Percentiles rank a stretch among this genome's conserved stretches.
phyloP scores from a whole-genome alignment of 2,113 vertebrate species.

The Bos javanicus region DNA sequence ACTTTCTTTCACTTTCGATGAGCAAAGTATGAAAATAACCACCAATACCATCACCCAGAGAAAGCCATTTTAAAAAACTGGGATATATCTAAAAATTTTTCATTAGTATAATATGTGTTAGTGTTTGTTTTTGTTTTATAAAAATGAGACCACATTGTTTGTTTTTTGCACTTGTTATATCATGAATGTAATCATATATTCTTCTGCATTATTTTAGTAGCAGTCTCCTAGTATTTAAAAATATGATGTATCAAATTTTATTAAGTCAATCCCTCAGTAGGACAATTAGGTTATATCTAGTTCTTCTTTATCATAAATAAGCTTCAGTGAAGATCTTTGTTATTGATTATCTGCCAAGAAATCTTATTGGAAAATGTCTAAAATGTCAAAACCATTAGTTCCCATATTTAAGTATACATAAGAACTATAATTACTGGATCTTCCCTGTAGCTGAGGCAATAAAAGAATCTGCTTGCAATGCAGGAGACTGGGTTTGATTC shows the following conservation, averaged over 20 bases:
- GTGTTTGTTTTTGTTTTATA: background rate
- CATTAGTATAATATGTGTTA: background rate
- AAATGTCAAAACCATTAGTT: slow-evolving; percentile 26
- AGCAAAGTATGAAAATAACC: background rate
- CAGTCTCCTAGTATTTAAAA: slow-evolving; percentile 2
- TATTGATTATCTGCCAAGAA: background rate
- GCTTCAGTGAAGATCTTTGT: background rate
- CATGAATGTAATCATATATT: slow-evolving; percentile 11
- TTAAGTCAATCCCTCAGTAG: background rate
- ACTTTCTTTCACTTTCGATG: background rate
- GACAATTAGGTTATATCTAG: background rate
- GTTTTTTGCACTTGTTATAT: background rate
- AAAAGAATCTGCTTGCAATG: background rate
- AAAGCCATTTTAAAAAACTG: background rate
- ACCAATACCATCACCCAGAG: background rate
- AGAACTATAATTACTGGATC: background rate
- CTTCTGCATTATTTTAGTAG: slow-evolving; percentile 29
- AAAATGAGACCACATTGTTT: slow-evolving; percentile 11
- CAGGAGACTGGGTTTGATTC: background rate
- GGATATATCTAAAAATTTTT: background rate
- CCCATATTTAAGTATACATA: background rate
- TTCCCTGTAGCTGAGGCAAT: background rate
- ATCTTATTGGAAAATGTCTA: background rate
- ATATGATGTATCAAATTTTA: slow-evolving; percentile 12
- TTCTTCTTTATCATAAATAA: slow-evolving; percentile 16